Evolutionary conservation across 2,113 vertebrate genomes (phyloP).

Genomic region (Furnarius figulus): DNA sequence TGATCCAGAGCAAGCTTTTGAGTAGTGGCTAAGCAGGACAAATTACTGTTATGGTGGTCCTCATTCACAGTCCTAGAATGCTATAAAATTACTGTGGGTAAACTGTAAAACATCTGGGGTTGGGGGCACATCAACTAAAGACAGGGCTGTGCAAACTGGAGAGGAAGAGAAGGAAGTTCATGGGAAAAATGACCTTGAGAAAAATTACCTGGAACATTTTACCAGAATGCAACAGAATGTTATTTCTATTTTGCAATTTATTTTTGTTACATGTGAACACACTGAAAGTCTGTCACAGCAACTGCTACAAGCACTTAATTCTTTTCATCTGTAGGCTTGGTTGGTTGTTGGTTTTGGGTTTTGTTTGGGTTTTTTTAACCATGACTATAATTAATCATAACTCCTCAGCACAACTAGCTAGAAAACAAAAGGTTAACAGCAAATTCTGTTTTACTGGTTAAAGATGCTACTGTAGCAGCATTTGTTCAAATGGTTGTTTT

Average conservation of each 20-base stretch:
- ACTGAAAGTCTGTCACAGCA: background rate
- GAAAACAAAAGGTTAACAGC: constrained; percentile 56
- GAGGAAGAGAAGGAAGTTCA: background rate
- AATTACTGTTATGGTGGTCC: background rate
- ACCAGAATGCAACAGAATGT: background rate
- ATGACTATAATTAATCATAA: background rate
- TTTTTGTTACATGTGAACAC: background rate
- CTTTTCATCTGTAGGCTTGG: background rate
- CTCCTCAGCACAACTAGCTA: constrained; percentile 1
- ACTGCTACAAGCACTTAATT: background rate
- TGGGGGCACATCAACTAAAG: background rate
- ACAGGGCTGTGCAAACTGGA: background rate
- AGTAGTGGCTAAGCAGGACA: background rate
- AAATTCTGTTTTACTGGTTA: constrained; percentile 41
- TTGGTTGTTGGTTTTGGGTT: background rate
- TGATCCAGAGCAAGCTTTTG: background rate
- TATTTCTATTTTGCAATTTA: background rate
- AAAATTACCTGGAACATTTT: background rate
- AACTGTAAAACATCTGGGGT: background rate
- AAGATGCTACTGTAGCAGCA: constrained; percentile 48
- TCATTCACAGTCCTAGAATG: background rate
- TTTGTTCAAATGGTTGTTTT: constrained; percentile 65
- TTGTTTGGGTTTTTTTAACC: background rate
- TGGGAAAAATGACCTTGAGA: background rate
- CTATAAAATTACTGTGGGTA: background rate